A percentile compares a stretch with the other conserved stretches of the same genome.
Conservation (phyloP, 1,140 invertebrate species). For the Drosophila jambulina region DNA sequence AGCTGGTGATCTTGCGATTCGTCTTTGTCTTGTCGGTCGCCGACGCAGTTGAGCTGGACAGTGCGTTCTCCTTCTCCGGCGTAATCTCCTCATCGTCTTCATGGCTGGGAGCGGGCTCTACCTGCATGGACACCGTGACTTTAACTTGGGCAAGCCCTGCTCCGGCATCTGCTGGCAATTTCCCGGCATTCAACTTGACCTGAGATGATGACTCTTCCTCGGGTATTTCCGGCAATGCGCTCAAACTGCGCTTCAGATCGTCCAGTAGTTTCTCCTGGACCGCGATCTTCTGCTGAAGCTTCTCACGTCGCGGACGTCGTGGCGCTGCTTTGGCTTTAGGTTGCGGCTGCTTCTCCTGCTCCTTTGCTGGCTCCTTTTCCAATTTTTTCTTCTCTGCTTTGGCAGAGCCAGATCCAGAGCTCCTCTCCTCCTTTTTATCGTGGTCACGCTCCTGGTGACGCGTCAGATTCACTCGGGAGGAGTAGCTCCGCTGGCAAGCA, state of each 20-base stretch:
- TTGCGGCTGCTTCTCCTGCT: slow-evolving; percentile 14
- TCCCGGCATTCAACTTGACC: slow-evolving; percentile 1
- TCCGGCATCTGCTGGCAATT: slow-evolving; percentile 61
- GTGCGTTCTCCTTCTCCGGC: slow-evolving; percentile 72
- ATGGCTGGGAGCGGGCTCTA: slow-evolving; percentile 56
- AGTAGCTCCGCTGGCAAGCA: slow-evolving; percentile 71
- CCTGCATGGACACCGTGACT: slow-evolving; percentile 78
- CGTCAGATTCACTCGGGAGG: slow-evolving; percentile 73
- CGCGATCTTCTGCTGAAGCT: slow-evolving; percentile 65
- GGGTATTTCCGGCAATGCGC: slow-evolving; percentile 45
- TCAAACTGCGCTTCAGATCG: slow-evolving; percentile 58
- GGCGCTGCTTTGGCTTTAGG: slow-evolving; percentile 17
- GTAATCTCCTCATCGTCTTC: slow-evolving; percentile 54
- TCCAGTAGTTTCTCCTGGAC: slow-evolving; percentile 62
- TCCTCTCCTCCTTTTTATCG: slow-evolving; percentile 14
- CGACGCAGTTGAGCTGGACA: slow-evolving; percentile 44
- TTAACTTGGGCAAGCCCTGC: slow-evolving; percentile 68
- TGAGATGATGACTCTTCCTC: slow-evolving; percentile 47
- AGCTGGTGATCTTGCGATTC: slow-evolving; percentile 78
- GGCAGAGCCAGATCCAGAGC: not conserved
- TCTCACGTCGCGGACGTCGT: slow-evolving; percentile 63
- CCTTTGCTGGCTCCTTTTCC: not conserved
- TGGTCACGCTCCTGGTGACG: slow-evolving; percentile 76
- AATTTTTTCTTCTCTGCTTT: not conserved
- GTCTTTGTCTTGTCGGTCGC: slow-evolving; percentile 55